phyloP scores from a whole-genome alignment of 2,888 invertebrate genomes.

The Lathronympha strigana region DNA sequence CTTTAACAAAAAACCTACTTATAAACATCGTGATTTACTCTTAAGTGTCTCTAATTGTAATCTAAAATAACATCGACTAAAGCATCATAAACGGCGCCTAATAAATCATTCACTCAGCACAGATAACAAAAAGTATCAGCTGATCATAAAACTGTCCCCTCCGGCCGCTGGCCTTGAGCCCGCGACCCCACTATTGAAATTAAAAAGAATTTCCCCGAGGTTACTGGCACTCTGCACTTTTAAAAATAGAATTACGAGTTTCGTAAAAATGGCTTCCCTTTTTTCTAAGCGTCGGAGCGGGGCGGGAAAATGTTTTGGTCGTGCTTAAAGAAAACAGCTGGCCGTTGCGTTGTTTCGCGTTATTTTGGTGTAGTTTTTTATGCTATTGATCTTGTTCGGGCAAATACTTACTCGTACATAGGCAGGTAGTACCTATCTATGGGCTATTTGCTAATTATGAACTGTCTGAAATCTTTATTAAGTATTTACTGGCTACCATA shows the following conservation, averaged over 20 bases:
- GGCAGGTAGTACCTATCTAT: no score
- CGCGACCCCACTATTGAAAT: slow-evolving; percentile 83
- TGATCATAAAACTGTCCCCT: slow-evolving; percentile 81
- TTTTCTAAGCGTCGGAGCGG: slow-evolving; percentile 35
- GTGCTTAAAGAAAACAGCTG: slow-evolving; percentile 37
- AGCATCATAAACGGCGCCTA: slow-evolving; percentile 32
- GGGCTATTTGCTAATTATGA: not conserved
- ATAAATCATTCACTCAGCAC: slow-evolving; percentile 42
- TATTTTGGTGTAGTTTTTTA: slow-evolving; percentile 21
- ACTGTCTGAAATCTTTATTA: not conserved
- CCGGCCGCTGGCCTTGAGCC: slow-evolving; percentile 75
- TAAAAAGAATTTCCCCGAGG: slow-evolving; percentile 75
- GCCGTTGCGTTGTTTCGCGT: slow-evolving; percentile 16
- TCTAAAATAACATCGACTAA: no score
- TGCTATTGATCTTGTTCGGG: not conserved
- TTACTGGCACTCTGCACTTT: slow-evolving; percentile 82
- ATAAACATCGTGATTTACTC: no score
- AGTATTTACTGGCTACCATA: no score
- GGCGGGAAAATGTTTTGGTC: slow-evolving; percentile 37
- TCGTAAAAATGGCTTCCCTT: slow-evolving; percentile 48
- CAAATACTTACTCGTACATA: not conserved
- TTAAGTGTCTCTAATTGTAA: no score
- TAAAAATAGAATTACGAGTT: slow-evolving; percentile 67
- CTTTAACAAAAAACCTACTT: not conserved
- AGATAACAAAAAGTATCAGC: slow-evolving; percentile 63